Evolutionary conservation across 1,140 invertebrate species (phyloP), one percentile per base, ranked within the genome.

Genomic region (Coenobita brevimanus): DNA sequence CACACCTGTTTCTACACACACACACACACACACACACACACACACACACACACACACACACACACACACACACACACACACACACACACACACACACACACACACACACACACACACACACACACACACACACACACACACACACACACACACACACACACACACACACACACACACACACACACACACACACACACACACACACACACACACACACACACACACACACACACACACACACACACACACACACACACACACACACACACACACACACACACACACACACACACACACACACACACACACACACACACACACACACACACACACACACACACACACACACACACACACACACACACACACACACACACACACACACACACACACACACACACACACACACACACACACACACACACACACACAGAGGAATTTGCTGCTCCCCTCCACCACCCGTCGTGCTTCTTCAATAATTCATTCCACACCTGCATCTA

Each of bases 231-330:
- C 24, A 64, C 57, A 43, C 27, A 54, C 54, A 62, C 27, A 1
- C 24, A 54, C 54, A 62, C 81, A 82, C n/a, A 82, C 33, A 60
- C 36, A 62, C n/a, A 82, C 24, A 82, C 36, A 82, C 41, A 67
- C 36, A 82, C 17, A 83, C n/a, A 36, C 24, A 36, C 50, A 83
- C 50, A 78, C 33, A 10, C 21, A 78, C 33, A 78, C 33, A 71
- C 33, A 71, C 33, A 71, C 33, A 71, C 1, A 71, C 38, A 41
- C 15, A 43, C 38, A 75, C 38, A 27, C n/a, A 27, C 38, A 57
- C n/a, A 57, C n/a, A 57, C n/a, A 57, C n/a, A 57, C n/a, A 57
- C n/a, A 57, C n/a, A 69, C n/a, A 57, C n/a, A 57, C n/a, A 57
- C n/a, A 57, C 54, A 57, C 54, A 57, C 54, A 57, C 54, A 69